Evolutionary conservation across 2,113 vertebrate genomes (phyloP).

Genomic region (Sorex araneus): DNA sequence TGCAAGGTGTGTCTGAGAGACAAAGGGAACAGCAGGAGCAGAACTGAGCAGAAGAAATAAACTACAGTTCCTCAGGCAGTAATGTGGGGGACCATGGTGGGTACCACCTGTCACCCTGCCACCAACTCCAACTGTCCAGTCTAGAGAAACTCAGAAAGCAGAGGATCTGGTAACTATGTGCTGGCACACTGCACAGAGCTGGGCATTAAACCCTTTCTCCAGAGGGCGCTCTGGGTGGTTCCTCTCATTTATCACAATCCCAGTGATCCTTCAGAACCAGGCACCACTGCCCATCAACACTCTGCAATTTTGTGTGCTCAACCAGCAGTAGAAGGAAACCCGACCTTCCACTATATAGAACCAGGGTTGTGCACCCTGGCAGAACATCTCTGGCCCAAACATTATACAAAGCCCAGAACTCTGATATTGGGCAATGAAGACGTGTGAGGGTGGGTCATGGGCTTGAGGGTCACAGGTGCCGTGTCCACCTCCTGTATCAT

Average conservation of each 20-base stretch:
- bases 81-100: neutral
- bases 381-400: neutral
- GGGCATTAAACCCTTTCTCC: neutral
- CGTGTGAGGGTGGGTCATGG: neutral
- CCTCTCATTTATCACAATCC: neutral
- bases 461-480: neutral
- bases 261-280: neutral
- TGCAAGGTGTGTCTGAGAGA: neutral
- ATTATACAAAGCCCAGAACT: neutral
- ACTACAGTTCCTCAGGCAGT: neutral
- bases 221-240: neutral
- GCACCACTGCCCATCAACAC: neutral
- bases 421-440: neutral
- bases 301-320: neutral
- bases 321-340: neutral
- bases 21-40: neutral
- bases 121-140: neutral
- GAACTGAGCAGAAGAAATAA: neutral
- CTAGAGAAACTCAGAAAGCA: neutral
- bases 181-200: neutral
- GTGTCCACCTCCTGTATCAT: neutral
- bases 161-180: neutral
- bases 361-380: neutral
- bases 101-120: accelerated
- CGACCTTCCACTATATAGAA: neutral